These are phyloP conservation scores for Austrofundulus limnaeus DNA, from an alignment of 2,113 vertebrate species.

Conservation along the genomic window DNA sequence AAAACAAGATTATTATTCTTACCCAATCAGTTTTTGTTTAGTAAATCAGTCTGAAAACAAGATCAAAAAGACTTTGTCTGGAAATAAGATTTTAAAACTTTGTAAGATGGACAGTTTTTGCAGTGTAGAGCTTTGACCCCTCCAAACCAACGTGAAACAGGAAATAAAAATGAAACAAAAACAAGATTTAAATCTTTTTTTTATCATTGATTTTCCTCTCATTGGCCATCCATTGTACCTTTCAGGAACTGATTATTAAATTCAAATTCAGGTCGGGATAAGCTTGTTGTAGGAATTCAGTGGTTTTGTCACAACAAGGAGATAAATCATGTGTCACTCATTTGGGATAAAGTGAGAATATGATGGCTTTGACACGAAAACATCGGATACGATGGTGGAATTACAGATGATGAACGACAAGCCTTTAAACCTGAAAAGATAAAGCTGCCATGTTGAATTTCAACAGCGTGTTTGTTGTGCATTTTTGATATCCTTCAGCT, in stretches of 20 bases:
- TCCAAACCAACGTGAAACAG: too few relatives aligned
- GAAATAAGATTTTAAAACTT: too few relatives aligned
- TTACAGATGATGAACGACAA: constrained; percentile 9
- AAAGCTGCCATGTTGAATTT: constrained; percentile 11
- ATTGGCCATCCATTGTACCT: too few relatives aligned
- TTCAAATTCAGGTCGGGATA: background rate
- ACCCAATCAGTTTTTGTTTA: too few relatives aligned
- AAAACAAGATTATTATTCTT: too few relatives aligned
- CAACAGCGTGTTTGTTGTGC: constrained; percentile 10
- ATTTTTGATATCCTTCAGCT: constrained; percentile 9
- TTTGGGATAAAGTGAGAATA: constrained; percentile 14
- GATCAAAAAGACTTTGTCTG: too few relatives aligned
- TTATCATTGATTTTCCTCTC: too few relatives aligned
- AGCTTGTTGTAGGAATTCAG: background rate
- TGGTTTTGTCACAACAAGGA: background rate
- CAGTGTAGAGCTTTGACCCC: too few relatives aligned
- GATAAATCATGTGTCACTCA: constrained; percentile 6
- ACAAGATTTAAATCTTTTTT: too few relatives aligned
- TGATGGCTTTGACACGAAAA: constrained; percentile 5
- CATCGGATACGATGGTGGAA: background rate
- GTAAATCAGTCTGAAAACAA: too few relatives aligned
- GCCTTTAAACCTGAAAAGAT: constrained; percentile 14
- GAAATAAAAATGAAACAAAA: too few relatives aligned
- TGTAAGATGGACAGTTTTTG: too few relatives aligned
- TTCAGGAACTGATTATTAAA: background rate